Base-by-base conservation (phyloP, 2,113 vertebrate species). In the Xiphophorus couchianus region DNA sequence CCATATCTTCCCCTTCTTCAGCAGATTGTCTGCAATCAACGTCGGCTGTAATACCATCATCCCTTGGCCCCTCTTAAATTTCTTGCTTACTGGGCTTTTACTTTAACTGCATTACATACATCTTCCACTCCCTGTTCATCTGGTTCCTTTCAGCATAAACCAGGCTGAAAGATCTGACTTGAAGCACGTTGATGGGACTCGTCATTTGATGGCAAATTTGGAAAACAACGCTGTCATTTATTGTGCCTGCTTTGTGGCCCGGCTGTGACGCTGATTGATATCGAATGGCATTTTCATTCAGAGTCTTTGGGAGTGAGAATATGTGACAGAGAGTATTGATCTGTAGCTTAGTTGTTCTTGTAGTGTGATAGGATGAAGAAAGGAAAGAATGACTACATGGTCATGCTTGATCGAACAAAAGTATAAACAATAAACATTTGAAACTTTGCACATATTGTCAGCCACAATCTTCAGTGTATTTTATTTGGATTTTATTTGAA, bases 81-180 rank as follows among this genome's bases (percentile, higher is more conserved):
- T 91, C 88, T 87, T 92, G 89, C 87, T 91, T 91, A 91, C 87
- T 88, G 81, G 84, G 90, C 89, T 93, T 89, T 92, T 91, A 92
- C 90, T 91, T 91, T 90, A 93, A 92, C 89, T 90, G 83, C 88
- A 91, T 93, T 92, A 93, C 84, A 87, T 91, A 85, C 81, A 80
- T 90, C 87, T 89, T 88, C 82, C 85, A 85, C 81, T 89, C 81
- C 74, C 78, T 51, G 79, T 77, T 89, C 89, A 89, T 90, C 88
- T 93, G 88, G 74, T 82, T 90, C 88, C 84, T 90, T 89, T 92
- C 86, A 91, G 83, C 79, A 69, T 88, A 84, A 90, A 87, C 81
- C 63, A 73, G 63, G 15, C 78, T 73, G 84, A 88, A 85, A 85
- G 76, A 86, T 86, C 69, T 62, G 74, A 82, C 82, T 69, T 25